phyloP scores from a whole-genome alignment of 1,140 invertebrate species.

The Drosophila tristis region DNA sequence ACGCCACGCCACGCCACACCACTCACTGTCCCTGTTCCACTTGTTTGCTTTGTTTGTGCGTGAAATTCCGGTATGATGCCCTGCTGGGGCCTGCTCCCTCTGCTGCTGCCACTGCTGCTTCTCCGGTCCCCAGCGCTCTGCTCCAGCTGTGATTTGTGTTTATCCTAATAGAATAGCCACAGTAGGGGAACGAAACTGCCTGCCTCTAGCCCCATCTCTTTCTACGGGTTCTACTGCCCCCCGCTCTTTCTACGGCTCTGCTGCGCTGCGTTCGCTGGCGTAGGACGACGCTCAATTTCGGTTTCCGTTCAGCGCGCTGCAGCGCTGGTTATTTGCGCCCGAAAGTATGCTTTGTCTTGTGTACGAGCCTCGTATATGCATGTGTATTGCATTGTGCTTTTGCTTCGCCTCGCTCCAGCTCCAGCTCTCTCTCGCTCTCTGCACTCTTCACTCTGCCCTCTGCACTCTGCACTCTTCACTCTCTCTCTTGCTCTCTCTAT shows the following conservation, averaged over 20 bases:
- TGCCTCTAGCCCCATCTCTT: too few relatives aligned
- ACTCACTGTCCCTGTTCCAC: constrained; percentile 20
- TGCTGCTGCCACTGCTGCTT: neutral
- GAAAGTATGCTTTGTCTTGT: constrained; percentile 79
- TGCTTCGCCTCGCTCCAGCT: neutral
- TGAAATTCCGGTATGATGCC: constrained; percentile 54
- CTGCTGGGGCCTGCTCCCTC: constrained; percentile 1
- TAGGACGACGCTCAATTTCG: constrained; percentile 57
- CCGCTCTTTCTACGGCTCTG: constrained; percentile 28
- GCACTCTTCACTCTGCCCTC: too few relatives aligned
- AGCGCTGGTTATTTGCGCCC: constrained; percentile 70
- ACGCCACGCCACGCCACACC: constrained; percentile 1
- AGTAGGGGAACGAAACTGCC: constrained; percentile 21
- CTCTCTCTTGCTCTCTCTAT: neutral
- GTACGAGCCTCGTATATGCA: neutral
- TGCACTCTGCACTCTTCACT: too few relatives aligned
- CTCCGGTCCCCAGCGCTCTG: neutral
- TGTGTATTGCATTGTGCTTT: constrained; percentile 18
- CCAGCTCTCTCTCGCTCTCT: neutral
- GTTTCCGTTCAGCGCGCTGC: constrained; percentile 52
- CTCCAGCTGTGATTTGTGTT: constrained; percentile 57
- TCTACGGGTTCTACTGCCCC: neutral
- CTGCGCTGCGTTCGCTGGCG: constrained; percentile 22
- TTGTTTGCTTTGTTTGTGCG: constrained; percentile 76
- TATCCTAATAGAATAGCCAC: constrained; percentile 70